Evolutionary conservation across 2,113 vertebrate genomes (phyloP).

Genomic region (Chamaea fasciata): DNA sequence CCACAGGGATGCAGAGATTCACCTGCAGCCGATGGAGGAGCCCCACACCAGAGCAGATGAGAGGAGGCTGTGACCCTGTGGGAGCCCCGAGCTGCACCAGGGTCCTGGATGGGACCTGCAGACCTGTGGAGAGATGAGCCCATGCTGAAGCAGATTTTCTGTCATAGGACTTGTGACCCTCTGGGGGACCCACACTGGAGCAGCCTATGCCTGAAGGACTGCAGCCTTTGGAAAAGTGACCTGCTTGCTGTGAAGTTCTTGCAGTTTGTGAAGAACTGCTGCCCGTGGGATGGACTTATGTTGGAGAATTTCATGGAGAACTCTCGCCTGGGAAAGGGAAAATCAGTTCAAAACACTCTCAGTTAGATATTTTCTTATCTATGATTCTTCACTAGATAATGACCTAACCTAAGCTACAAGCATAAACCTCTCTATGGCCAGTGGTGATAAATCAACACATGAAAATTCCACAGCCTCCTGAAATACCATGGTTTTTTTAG

Average conservation of each 20-base stretch:
- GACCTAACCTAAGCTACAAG: neutral
- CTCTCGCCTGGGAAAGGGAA: neutral
- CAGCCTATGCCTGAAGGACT: neutral
- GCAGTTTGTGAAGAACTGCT: neutral
- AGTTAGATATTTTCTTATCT: neutral
- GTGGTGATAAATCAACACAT: neutral
- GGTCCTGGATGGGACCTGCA: neutral
- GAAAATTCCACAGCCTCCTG: neutral
- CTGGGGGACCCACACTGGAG: neutral
- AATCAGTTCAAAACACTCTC: neutral
- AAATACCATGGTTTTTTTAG: fast-evolving
- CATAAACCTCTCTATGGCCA: neutral
- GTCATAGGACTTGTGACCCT: neutral
- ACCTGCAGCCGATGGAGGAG: no score
- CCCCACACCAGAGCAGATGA: neutral
- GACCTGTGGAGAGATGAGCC: neutral
- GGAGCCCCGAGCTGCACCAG: neutral
- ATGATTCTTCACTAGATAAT: neutral
- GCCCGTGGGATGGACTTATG: neutral
- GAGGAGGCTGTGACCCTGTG: neutral
- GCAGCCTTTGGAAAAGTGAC: neutral
- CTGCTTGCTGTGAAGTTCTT: no score
- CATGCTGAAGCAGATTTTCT: neutral
- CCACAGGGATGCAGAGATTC: neutral
- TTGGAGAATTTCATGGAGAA: neutral